Evolutionary conservation across 2,888 invertebrate genomes (phyloP), one percentile per base, ranked within the genome.

Genomic region (Tolmerus cingulatus): DNA sequence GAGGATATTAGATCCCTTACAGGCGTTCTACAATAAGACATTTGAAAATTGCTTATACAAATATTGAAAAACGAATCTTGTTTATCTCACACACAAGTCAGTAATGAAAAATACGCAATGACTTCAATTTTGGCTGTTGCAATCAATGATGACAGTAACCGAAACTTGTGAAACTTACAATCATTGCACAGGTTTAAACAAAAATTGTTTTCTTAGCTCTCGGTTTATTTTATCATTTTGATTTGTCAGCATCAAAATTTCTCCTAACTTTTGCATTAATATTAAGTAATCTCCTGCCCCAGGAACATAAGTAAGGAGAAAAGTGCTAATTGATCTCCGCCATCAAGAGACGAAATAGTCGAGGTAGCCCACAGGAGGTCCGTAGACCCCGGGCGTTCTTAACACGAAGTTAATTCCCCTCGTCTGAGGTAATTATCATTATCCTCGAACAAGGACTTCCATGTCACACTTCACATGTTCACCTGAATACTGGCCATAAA

Each of bases 381-480:
- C 23, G 9, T 66, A 66, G 12, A 12, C 27, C 27, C 66, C 66
- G 66, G 27, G 66, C 19, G 37, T 76, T 19, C 40, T 76, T 76
- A 76, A 76, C 40, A 76, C 14, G 76, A 76, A 40, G 76, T 76
- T 76, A 76, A 76, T 76, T 34, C 34, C n/a, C 37, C 76, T 37
- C 37, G 34, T 76, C 51, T 16, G 19, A 55, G 51, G 55, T 51
- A 81, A 81, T 81, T 81, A 51, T 19, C 46, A 81, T 81, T 81
- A 55, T 55, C 81, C 27, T 43, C 34, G 14, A 81, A 81, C 51
- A 81, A 81, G 81, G 34, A 81, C 51, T 23, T 81, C 27, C 55
- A 27, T 81, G 46, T 23, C 55, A 81, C 55, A 81, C 51, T 81
- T 81, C 51, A 81, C 51, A 55, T 37, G 81, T 43, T 78, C 19